These are phyloP conservation scores for Tetramorium bicarinatum DNA, from an alignment of 2,888 invertebrate species.

Conservation along the genomic window DNA sequence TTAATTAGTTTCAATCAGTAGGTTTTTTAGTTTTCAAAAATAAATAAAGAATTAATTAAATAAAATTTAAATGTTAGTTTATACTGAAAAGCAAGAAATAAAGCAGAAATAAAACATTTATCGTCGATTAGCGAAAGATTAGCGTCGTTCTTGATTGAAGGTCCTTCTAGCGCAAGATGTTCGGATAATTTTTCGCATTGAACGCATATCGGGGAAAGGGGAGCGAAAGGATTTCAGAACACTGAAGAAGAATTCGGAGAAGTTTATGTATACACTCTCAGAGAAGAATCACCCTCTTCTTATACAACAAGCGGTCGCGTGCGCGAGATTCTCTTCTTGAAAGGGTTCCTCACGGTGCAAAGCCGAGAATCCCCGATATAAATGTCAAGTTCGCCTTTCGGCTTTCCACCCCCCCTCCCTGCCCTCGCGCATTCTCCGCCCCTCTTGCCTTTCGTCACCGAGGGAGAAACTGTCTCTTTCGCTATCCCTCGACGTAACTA, in stretches of 20 bases:
- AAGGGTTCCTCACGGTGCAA: slow-evolving; percentile 81
- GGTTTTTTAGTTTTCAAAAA: not conserved
- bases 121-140: not conserved
- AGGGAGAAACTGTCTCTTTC: slow-evolving; percentile 63
- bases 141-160: slow-evolving; percentile 62
- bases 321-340: slow-evolving; percentile 62
- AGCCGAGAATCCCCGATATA: slow-evolving; percentile 86
- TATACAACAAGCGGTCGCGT: slow-evolving; percentile 48
- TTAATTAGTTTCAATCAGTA: not conserved
- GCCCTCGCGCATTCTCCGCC: slow-evolving; percentile 29
- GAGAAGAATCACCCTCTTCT: slow-evolving; percentile 36
- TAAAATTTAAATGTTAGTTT: not conserved
- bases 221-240: slow-evolving; percentile 30
- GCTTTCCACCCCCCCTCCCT: slow-evolving; percentile 72
- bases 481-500: slow-evolving; percentile 65
- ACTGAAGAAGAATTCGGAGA: slow-evolving; percentile 48
- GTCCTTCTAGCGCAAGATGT: slow-evolving; percentile 52
- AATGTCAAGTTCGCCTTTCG: slow-evolving; percentile 85
- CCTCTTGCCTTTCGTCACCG: slow-evolving; percentile 67
- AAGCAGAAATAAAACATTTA: not conserved
- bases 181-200: slow-evolving; percentile 62
- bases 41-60: not conserved
- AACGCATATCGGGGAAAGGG: slow-evolving; percentile 38
- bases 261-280: slow-evolving; percentile 52
- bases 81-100: not conserved